Percentiles rank a stretch among this genome's conserved stretches.
Evolutionary conservation across 2,888 invertebrate species (phyloP).

Genomic region (Automeris io): DNA sequence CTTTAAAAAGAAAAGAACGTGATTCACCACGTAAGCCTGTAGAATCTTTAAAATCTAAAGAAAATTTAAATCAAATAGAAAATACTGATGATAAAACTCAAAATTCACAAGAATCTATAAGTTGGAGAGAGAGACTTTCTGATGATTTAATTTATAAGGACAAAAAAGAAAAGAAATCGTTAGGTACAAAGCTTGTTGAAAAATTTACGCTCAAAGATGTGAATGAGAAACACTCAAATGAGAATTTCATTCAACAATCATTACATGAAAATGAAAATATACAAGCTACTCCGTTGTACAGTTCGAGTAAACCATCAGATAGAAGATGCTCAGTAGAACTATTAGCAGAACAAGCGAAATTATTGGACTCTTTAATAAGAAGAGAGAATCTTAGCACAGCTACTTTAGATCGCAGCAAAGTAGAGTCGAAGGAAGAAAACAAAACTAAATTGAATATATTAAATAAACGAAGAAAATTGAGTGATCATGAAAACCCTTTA

Average conservation of each 20-base stretch:
- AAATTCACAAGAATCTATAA: slow-evolving; percentile 22
- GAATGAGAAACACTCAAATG: slow-evolving; percentile 34
- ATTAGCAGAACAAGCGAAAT: slow-evolving; percentile 73
- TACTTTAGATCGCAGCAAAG: slow-evolving; percentile 62
- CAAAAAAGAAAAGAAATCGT: slow-evolving; percentile 79
- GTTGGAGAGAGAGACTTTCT: slow-evolving; percentile 81
- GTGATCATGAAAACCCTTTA: slow-evolving; percentile 34
- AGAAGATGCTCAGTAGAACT: slow-evolving; percentile 76
- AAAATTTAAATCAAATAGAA: slow-evolving; percentile 16
- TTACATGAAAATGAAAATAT: slow-evolving; percentile 13
- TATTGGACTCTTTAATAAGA: slow-evolving; percentile 71
- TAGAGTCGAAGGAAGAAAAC: slow-evolving; percentile 37
- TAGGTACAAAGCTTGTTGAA: slow-evolving; percentile 85
- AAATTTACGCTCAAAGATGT: slow-evolving; percentile 83
- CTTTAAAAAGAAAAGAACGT: slow-evolving; percentile 72
- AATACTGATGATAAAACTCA: slow-evolving; percentile 13
- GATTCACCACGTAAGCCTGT: slow-evolving; percentile 61
- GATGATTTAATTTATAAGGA: slow-evolving; percentile 72
- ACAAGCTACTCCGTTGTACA: slow-evolving; percentile 17
- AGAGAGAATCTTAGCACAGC: slow-evolving; percentile 70
- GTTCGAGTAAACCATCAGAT: slow-evolving; percentile 43
- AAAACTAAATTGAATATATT: slow-evolving; percentile 21
- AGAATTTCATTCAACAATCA: slow-evolving; percentile 13
- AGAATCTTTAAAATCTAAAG: slow-evolving; percentile 24
- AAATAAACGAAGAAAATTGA: slow-evolving; percentile 28